Evolutionary conservation across 2,888 invertebrate species (phyloP).

Genomic region (Arge pagana): DNA sequence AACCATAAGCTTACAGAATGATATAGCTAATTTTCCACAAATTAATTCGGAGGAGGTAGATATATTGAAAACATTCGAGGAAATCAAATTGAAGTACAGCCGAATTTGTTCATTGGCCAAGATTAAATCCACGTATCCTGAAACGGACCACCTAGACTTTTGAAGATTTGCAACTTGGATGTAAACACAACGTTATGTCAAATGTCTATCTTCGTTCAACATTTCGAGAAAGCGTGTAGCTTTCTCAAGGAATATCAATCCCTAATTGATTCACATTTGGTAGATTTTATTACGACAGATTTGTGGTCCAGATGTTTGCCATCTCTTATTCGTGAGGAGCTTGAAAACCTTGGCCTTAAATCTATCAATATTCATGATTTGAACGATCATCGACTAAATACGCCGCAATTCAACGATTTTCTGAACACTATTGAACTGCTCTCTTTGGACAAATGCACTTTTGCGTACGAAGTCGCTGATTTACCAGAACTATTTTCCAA

Average conservation of each 20-base stretch:
- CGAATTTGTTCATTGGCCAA: slow-evolving; percentile 72
- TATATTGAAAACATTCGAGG: slow-evolving; percentile 66
- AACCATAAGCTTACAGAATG: slow-evolving; percentile 63
- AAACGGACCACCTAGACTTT: slow-evolving; percentile 66
- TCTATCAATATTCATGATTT: slow-evolving; percentile 19
- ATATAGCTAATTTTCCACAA: slow-evolving; percentile 69
- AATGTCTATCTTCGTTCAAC: slow-evolving; percentile 41
- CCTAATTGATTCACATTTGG: slow-evolving; percentile 79
- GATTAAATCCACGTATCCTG: slow-evolving; percentile 64
- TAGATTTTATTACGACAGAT: slow-evolving; percentile 70
- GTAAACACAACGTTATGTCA: slow-evolving; percentile 42
- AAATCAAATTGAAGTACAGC: slow-evolving; percentile 71
- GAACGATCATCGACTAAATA: slow-evolving; percentile 16
- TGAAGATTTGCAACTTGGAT: slow-evolving; percentile 47
- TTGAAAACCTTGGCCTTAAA: slow-evolving; percentile 19
- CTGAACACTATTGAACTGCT: slow-evolving; percentile 38
- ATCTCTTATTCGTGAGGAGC: slow-evolving; percentile 32
- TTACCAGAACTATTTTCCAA: slow-evolving; percentile 58
- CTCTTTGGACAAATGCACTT: slow-evolving; percentile 38
- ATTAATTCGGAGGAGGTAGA: slow-evolving; percentile 68
- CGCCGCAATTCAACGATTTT: slow-evolving; percentile 31
- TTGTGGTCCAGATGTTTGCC: slow-evolving; percentile 70
- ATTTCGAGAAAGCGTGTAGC: slow-evolving; percentile 57
- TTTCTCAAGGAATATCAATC: slow-evolving; percentile 67
- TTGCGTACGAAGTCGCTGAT: slow-evolving; percentile 32